Conservation (phyloP, 1,140 invertebrate species). For the Diabrotica undecimpunctata region DNA sequence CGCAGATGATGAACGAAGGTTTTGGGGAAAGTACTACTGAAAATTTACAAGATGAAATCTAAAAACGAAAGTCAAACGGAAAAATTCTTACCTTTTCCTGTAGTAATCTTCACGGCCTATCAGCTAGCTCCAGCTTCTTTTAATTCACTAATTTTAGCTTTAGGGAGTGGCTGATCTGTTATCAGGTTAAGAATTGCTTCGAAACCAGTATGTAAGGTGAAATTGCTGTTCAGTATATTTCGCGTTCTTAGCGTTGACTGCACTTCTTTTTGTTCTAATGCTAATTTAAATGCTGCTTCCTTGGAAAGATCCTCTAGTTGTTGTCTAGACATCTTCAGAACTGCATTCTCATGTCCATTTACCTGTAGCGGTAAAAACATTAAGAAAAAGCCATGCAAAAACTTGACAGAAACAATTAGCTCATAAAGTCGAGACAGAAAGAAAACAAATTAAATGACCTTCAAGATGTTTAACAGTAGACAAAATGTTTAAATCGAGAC, state of each 20-base stretch:
- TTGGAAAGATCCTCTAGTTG: constrained; percentile 53
- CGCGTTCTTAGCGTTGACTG: constrained; percentile 29
- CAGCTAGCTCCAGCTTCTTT: background rate
- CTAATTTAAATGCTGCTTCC: constrained; percentile 55
- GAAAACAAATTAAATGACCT: too few species aligned
- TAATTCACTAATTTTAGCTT: constrained; percentile 5
- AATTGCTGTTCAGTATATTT: constrained; percentile 30
- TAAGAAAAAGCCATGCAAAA: background rate
- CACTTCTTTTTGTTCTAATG: constrained; percentile 49
- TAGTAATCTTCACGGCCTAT: background rate
- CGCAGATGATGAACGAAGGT: too few species aligned
- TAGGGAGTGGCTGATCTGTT: constrained; percentile 25
- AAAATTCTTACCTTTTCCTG: too few species aligned
- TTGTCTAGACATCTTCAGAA: constrained; percentile 52
- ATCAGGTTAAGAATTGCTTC: constrained; percentile 40
- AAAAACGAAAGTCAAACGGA: too few species aligned
- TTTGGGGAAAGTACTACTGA: too few species aligned
- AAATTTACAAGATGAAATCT: too few species aligned
- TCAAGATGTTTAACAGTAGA: too few species aligned
- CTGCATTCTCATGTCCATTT: constrained; percentile 53
- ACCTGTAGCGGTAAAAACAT: constrained; percentile 47
- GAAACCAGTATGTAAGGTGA: constrained; percentile 32
- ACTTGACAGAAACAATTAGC: too few species aligned
- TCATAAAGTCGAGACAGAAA: too few species aligned
- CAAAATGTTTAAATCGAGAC: too few species aligned